Base-by-base conservation (phyloP, 2,888 invertebrate genomes). In the Artemia sinica region DNA sequence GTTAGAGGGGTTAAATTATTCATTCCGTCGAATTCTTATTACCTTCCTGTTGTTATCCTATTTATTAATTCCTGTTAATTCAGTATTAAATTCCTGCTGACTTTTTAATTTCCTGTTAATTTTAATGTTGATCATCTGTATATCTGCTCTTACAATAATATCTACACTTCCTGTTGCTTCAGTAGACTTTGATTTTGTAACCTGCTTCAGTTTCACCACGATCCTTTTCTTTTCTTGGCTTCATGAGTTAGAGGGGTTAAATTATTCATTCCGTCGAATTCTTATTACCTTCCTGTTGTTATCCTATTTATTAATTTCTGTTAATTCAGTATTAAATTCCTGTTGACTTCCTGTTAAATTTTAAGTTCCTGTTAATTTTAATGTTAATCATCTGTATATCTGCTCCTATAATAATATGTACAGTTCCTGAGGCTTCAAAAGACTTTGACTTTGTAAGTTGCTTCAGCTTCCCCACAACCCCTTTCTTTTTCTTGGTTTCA, bases 191-290 rank as follows among this genome's bases (percentile, higher is more conserved):
- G 90, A 88, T 78, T 91, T 91, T 3, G 90, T 90, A 68, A 91
- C 79, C 75, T 88, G 87, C 50, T 81, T 81, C 70, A 92, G 78
- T 80, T 91, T 91, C 18, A 89, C 88, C 76, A 91, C 88, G 91
- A 79, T 67, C 89, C 84, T 78, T 87, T 87, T 76, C 85, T 84
- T 78, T 87, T 86, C 79, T 89, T 88, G 76, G 89, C 89, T 70
- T 88, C 80, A 10, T 76, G 86, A 50, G 84, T 81, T 1, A 79
- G 79, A 5, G 86, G 84, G 70, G 86, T 77, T 72, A 85, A 82
- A 75, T 91, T 91, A 77, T 91, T 90, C 77, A 89, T 89, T 0
- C 87, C 88, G 1, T 91, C 91, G 11, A 88, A 88, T 65, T 86
- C 87, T 0, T 91, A 91, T 73, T 90, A 79, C 65, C 89, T 85